Base-by-base conservation (phyloP, 2,888 invertebrate species). In the Listrodromus nycthemerus region DNA sequence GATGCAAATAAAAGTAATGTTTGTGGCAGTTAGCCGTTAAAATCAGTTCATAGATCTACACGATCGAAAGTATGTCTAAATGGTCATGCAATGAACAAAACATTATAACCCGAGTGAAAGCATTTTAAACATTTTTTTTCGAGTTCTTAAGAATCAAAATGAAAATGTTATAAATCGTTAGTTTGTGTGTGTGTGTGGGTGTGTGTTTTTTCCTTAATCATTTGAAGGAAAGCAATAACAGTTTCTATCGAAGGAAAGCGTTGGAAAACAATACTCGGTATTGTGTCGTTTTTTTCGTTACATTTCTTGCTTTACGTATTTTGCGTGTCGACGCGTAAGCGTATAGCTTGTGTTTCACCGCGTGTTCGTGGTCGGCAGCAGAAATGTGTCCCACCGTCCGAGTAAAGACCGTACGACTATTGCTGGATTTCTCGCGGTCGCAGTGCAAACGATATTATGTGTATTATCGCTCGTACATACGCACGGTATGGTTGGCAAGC, bases 401-500 rank as follows among this genome's bases (percentile, higher is more conserved):
- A 65, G 65, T 7, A 33, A 33, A 19, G 13, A 52, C 27, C 37
- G 16, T n/a, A 16, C n/a, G 48, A 63, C 41, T 10, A 45, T 24
- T 30, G 30, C 8, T 27, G 45, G 61, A 45, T 45, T 41, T 37
- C n/a, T 58, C 27, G 45, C 19, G 41, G 41, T 58, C 45, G 27
- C 45, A 10, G 45, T 30, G 30, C 30, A 48, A 74, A 33, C 33
- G 61, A 48, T 50, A 13, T 30, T 63, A 48, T 30, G 13, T 21
- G 61, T 13, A 63, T 61, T 74, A 80, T 66, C 66, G 45, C 27
- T 58, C 45, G 45, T n/a, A 63, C 30, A 33, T 2, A 33, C 65
- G 48, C 8, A 37, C 63, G 19, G 27, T 65, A 33, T 55, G 37
- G 10, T 37, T 45, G 24, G 13, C 6, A 52, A 75, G 27, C 80